Evolutionary conservation across 2,113 vertebrate genomes (phyloP).

Genomic region (Martes martes): DNA sequence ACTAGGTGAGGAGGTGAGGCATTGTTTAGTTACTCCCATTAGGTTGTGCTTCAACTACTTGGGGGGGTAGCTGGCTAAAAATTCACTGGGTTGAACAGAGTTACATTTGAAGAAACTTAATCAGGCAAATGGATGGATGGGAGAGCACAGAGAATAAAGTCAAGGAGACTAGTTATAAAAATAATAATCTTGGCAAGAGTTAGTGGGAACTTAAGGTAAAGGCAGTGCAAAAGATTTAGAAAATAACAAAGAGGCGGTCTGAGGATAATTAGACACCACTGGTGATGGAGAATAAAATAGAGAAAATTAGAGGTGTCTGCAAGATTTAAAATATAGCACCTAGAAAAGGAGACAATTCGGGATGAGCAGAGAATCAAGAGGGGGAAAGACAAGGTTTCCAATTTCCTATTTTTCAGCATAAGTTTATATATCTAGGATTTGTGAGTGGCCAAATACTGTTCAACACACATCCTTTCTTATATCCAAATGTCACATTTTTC

Average conservation of each 20-base stretch:
- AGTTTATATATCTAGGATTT: neutral
- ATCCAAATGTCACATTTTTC: neutral
- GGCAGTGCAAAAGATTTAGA: neutral
- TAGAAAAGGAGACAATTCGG: neutral
- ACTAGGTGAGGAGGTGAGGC: neutral
- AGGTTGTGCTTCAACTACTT: neutral
- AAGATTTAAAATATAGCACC: neutral
- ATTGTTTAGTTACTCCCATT: neutral
- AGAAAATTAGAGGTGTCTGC: neutral
- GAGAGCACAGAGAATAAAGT: neutral
- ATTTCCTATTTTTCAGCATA: neutral
- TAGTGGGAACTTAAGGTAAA: neutral
- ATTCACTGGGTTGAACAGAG: neutral
- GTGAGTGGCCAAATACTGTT: neutral
- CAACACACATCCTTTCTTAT: neutral
- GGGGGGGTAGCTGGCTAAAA: neutral
- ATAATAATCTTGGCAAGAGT: neutral
- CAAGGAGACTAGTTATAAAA: neutral
- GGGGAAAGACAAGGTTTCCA: neutral
- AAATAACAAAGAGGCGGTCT: neutral
- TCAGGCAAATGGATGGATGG: neutral
- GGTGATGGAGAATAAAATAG: neutral
- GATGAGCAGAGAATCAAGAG: neutral
- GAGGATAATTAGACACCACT: neutral
- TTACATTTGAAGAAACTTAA: constrained; percentile 6